Evolutionary conservation across 2,113 vertebrate species (phyloP), one percentile per base, ranked within the genome.

Genomic region (Gasterosteus aculeatus): DNA sequence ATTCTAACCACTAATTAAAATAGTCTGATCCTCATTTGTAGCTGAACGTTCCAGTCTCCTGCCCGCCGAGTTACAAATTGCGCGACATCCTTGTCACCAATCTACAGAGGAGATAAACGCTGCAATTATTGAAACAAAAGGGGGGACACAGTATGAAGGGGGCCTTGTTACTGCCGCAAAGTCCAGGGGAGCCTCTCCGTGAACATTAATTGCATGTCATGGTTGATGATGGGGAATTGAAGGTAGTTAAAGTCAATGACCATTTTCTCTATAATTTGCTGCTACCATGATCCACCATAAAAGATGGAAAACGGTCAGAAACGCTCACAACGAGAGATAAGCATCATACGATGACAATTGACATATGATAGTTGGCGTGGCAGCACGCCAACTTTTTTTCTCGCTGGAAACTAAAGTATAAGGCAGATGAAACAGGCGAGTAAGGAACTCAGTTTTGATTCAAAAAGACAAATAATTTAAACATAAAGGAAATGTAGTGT

Each of bases 391-490:
- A n/a, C n/a, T n/a, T 87, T 88, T 86, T 88, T 90, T 88, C 85
- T 87, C 73, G 71, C 49, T 90, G 90, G 86, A 90, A 91, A 92
- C 78, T 84, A 74, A 91, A 92, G 88, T 67, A 38, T 38, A 87
- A 77, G 85, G 88, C 82, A 91, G 89, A 91, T 91, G 91, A 93
- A 93, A 93, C 78, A 46, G 80, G 79, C 4, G 78, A 85, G 78
- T 57, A 78, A 72, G 29, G 80, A 86, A 91, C 93, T 93, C 90
- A 91, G 72, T 91, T 92, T 90, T 93, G 90, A 93, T 94, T 86
- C 90, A 91, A 92, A 93, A 89, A 85, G 92, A 94, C 93, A 93
- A 93, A 94, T 91, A 92, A 92, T 92, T 93, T 90, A 90, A 93
- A 93, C 91, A 92, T 91, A 91, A 93, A 91, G 90, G 87, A 94